Conservation (phyloP, 2,888 invertebrate species). For the Melanotus villosus region DNA sequence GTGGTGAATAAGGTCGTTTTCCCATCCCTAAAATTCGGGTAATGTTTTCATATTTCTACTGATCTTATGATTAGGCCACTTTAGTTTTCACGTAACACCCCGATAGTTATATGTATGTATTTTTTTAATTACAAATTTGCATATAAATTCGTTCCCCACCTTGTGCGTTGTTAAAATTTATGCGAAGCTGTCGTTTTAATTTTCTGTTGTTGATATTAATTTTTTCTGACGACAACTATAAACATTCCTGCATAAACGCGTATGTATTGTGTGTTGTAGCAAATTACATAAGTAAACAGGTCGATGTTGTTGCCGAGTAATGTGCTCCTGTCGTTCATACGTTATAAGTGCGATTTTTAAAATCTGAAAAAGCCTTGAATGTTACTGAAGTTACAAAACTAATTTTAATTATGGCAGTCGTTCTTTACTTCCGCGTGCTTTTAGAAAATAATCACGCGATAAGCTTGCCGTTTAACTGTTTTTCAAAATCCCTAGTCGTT, state of each 20-base stretch:
- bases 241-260: too few species aligned
- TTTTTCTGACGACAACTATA: background rate
- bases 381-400: background rate
- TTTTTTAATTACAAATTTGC: constrained; percentile 28
- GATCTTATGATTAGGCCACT: constrained; percentile 23
- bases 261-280: too few species aligned
- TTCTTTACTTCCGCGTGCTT: constrained; percentile 4
- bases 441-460: background rate
- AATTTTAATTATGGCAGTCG: background rate
- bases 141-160: constrained; percentile 15
- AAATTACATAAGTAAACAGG: too few species aligned
- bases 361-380: too few species aligned
- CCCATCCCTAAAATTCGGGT: constrained; percentile 9
- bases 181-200: background rate
- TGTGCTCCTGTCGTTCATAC: too few species aligned
- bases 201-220: background rate
- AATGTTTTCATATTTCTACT: constrained; percentile 15
- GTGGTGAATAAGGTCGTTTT: constrained; percentile 8
- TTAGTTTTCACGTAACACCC: constrained; percentile 3
- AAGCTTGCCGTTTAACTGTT: constrained; percentile 9
- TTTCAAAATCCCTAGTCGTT: constrained; percentile 12
- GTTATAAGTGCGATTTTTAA: too few species aligned
- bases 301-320: too few species aligned
- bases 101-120: constrained; percentile 2
- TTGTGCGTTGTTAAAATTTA: background rate